A percentile compares a stretch with the other conserved stretches of the same genome.
phyloP scores from a whole-genome alignment of 1,140 invertebrate species.

The Heliconius hewitsoni region DNA sequence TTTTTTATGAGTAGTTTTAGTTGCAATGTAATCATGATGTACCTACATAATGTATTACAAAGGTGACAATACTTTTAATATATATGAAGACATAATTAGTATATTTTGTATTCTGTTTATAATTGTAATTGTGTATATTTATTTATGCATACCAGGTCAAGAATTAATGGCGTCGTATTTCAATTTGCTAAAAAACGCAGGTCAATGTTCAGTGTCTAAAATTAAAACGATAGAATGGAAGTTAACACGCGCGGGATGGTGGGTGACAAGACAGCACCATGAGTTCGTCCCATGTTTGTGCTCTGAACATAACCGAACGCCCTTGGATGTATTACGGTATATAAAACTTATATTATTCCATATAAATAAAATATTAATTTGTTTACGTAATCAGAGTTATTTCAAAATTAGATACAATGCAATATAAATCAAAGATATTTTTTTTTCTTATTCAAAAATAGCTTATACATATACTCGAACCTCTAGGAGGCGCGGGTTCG shows the following conservation, averaged over 20 bases:
- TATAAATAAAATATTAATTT: not conserved
- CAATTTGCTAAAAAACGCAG: constrained; percentile 54
- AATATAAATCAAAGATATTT: not conserved
- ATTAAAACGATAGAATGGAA: constrained; percentile 73
- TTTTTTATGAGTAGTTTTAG: not conserved
- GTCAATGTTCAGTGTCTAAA: constrained; percentile 57
- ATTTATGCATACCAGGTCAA: constrained; percentile 55
- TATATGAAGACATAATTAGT: not conserved
- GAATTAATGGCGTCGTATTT: constrained; percentile 72
- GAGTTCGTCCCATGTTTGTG: constrained; percentile 61
- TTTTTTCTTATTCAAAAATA: too few species aligned
- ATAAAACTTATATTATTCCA: not conserved
- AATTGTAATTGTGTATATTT: constrained; percentile 14
- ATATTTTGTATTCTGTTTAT: not conserved
- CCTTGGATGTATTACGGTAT: constrained; percentile 66
- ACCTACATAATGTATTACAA: not conserved
- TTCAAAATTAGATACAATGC: not conserved
- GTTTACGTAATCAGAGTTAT: not conserved
- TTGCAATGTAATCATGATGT: not conserved
- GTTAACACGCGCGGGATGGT: constrained; percentile 57
- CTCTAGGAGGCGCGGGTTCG: too few species aligned
- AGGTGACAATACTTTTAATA: not conserved
- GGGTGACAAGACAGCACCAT: constrained; percentile 54
- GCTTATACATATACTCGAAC: not conserved
- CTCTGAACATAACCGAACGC: constrained; percentile 58